These are phyloP conservation scores for Bothrops jararaca DNA, from an alignment of 2,113 vertebrate genomes.

Conservation along the genomic window DNA sequence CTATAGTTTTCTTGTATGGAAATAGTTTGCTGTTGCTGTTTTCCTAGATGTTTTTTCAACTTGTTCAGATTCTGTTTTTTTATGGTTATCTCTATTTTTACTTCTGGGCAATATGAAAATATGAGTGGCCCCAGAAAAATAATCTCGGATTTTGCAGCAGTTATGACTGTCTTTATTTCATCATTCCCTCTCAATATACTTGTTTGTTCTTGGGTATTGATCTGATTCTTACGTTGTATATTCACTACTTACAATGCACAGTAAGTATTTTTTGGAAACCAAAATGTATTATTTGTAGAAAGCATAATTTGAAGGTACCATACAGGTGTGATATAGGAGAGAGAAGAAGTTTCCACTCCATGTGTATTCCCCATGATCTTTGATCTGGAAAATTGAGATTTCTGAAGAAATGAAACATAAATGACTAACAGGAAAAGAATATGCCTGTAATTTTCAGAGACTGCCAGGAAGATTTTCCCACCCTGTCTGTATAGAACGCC, in stretches of 20 bases:
- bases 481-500: background rate
- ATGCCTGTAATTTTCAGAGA: background rate
- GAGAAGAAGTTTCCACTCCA: background rate
- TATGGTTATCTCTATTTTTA: background rate
- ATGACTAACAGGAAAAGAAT: background rate
- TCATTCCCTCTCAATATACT: background rate
- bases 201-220: background rate
- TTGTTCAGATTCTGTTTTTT: background rate
- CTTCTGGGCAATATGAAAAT: background rate
- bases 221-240: background rate
- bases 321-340: background rate
- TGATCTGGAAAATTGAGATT: constrained; percentile 22
- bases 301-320: background rate
- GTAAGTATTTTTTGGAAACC: background rate
- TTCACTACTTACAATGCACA: background rate
- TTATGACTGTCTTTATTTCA: background rate
- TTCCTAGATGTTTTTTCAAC: background rate
- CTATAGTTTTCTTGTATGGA: background rate
- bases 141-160: background rate
- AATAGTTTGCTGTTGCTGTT: background rate
- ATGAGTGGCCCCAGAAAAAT: background rate
- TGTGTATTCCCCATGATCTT: constrained; percentile 40
- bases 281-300: background rate
- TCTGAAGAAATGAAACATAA: constrained; percentile 13
- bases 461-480: background rate